Evolutionary conservation across 2,113 vertebrate genomes (phyloP), one percentile per base, ranked within the genome.

Genomic region (Athene cunicularia): DNA sequence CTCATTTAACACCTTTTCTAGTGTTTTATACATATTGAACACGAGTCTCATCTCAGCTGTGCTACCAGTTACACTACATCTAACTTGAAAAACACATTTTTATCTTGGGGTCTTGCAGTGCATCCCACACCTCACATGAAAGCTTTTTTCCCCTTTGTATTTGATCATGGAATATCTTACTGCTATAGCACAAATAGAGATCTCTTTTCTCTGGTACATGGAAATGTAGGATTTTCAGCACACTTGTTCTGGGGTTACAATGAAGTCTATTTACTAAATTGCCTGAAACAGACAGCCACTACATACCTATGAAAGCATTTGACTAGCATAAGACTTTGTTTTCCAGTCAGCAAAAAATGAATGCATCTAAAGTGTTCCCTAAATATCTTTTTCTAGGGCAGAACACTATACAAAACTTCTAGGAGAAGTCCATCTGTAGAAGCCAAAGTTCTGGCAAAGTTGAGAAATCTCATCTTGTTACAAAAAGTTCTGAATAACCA

Each of bases 281-380:
- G 28, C 39, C 79, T 41, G 32, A 79, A 89, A 68, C 18, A 73
- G 35, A 18, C 5, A 22, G 56, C 14, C 11, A 64, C 45, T 50
- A 30, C 13, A 10, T 3, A 23, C 5, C 6, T 47, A 71, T 71
- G 21, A 70, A 49, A 71, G 45, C 56, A 64, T 52, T 77, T 96
- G 93, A 85, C 86, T 80, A 62, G 79, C 32, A 28, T 26, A 68
- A 96, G 72, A 59, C 80, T 91, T 83, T 83, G 39, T 89, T 96
- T 97, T 95, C 88, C 80, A 96, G 80, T 88, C 55, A 97, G 88
- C 93, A 97, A 95, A 86, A 94, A 97, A 91, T 68, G 50, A 97
- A 95, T 76, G 62, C 72, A 87, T 93, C 95, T 82, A 70, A 70
- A 87, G 35, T 23, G 43, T 90, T 91, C 80, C 95, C 87, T 80